Evolutionary conservation across 2,113 vertebrate genomes (phyloP).

Genomic region (Zosterops lateralis): DNA sequence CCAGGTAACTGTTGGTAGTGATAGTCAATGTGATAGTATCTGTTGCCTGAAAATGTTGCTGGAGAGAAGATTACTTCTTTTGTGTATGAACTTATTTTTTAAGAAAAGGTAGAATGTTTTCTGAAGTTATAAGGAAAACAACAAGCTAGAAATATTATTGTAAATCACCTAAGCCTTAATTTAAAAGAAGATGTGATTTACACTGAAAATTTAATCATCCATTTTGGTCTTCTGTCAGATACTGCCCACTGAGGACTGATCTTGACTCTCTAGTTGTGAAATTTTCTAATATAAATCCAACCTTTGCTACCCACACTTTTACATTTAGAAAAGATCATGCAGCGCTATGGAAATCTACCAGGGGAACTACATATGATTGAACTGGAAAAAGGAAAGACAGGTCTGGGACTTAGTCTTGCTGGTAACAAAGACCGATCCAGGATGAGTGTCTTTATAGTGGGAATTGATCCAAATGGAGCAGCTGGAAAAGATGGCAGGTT

Average conservation of each 20-base stretch:
- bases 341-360: slow-evolving; percentile 86
- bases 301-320: neutral
- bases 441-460: slow-evolving; percentile 97
- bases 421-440: slow-evolving; percentile 93
- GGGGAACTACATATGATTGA: slow-evolving; percentile 90
- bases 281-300: neutral
- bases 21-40: neutral
- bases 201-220: neutral
- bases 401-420: slow-evolving; percentile 95
- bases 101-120: neutral
- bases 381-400: slow-evolving; percentile 91
- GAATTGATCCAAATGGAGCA: slow-evolving; percentile 92
- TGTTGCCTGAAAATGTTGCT: neutral
- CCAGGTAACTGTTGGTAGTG: neutral
- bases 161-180: neutral
- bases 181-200: neutral
- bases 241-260: neutral
- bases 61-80: neutral
- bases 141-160: neutral
- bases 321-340: slow-evolving; percentile 81
- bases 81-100: neutral
- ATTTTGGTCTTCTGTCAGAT: neutral
- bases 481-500: slow-evolving; percentile 90
- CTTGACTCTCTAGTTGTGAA: neutral
- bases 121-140: neutral